phyloP scores from a whole-genome alignment of 2,113 vertebrate species.

The Halcyon malimbica region DNA sequence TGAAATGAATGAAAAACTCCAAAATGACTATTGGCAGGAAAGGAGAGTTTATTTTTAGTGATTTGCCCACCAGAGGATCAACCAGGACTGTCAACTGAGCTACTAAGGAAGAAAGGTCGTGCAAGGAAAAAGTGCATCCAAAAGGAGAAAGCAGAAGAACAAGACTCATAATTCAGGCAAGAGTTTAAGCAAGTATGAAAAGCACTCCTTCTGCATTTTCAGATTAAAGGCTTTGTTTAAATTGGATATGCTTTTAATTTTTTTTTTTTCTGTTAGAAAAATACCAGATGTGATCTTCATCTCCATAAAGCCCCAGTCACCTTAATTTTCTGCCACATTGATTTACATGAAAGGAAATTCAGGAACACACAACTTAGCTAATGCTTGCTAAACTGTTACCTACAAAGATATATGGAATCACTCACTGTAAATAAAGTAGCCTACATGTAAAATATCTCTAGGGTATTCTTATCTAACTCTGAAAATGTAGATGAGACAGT shows the following conservation, averaged over 20 bases:
- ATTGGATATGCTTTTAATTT: not conserved
- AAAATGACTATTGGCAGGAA: not conserved
- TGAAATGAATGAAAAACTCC: not conserved
- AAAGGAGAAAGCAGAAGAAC: not conserved
- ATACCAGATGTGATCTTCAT: not conserved
- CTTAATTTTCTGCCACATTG: slow-evolving; percentile 31
- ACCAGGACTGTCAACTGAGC: not conserved
- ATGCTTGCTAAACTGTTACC: not conserved
- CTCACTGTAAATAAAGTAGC: slow-evolving; percentile 18
- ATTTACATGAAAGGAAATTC: slow-evolving; percentile 39
- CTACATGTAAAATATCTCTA: not conserved
- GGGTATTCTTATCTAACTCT: slow-evolving; percentile 4
- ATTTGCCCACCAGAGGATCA: not conserved
- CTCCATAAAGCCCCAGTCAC: not conserved
- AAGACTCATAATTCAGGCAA: not conserved
- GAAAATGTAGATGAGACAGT: not conserved
- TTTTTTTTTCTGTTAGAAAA: slow-evolving; percentile 28
- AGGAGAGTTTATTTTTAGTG: not conserved
- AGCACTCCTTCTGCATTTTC: not conserved
- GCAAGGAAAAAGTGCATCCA: not conserved
- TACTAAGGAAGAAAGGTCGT: not conserved
- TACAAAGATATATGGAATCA: not conserved
- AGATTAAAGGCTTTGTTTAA: not conserved
- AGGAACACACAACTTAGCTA: not conserved
- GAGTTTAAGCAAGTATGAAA: slow-evolving; percentile 1